Evolutionary conservation across 2,113 vertebrate genomes (phyloP).

Genomic region (Laticauda laticaudata): DNA sequence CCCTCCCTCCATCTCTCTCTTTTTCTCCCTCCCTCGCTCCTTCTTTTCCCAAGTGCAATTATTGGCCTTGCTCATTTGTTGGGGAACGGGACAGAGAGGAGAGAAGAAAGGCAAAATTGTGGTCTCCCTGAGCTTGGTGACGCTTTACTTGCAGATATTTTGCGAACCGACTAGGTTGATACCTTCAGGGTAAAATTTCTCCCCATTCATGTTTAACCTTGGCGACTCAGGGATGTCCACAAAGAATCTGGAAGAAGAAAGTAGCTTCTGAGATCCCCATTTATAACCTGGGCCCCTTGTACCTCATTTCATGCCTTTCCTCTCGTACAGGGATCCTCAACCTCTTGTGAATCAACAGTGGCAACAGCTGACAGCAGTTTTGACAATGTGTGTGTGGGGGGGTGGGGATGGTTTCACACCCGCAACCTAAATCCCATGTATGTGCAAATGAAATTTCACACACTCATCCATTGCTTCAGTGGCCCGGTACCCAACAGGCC

Average conservation of each 20-base stretch:
- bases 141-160: no score
- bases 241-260: background rate
- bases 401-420: background rate
- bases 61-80: background rate
- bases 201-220: background rate
- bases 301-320: background rate
- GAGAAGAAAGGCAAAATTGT: no score
- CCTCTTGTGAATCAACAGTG: no score
- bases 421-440: background rate
- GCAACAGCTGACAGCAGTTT: background rate
- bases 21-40: no score
- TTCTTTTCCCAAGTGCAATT: background rate
- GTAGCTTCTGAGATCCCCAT: background rate
- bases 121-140: no score
- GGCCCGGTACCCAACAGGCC: background rate
- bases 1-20: background rate
- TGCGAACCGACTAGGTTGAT: no score
- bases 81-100: background rate
- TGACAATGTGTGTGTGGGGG: background rate
- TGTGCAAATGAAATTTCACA: background rate
- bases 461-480: background rate
- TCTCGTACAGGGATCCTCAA: no score
- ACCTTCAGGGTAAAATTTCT: no score
- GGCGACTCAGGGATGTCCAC: background rate
- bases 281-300: background rate